These are phyloP conservation scores for Vombatus ursinus DNA, from an alignment of 2,113 vertebrate genomes.

Conservation along the genomic window DNA sequence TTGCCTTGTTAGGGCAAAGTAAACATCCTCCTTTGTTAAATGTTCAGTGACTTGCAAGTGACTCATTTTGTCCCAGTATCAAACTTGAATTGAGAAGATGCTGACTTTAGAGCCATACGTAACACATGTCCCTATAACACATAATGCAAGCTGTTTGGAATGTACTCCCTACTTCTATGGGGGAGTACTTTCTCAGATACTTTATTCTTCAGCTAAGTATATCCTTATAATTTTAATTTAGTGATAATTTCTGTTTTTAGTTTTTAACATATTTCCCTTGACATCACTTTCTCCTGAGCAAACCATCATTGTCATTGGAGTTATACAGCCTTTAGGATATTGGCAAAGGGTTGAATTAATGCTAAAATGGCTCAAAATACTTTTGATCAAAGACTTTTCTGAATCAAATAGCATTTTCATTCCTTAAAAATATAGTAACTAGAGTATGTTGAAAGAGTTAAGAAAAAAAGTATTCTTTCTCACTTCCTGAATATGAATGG, in stretches of 20 bases:
- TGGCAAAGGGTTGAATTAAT: not conserved
- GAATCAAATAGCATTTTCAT: not conserved
- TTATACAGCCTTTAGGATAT: not conserved
- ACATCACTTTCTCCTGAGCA: conserved; percentile 28
- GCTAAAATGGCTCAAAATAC: not conserved
- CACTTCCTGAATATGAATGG: not conserved
- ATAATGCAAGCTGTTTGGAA: not conserved
- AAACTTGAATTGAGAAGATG: too few species aligned
- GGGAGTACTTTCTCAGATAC: not conserved
- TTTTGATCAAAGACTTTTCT: not conserved
- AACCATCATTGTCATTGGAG: not conserved
- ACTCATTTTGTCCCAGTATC: too few species aligned
- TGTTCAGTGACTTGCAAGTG: too few species aligned
- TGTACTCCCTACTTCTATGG: not conserved
- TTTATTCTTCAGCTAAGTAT: not conserved
- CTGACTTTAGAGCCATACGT: too few species aligned
- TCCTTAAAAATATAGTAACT: not conserved
- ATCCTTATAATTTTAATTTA: conserved; percentile 17
- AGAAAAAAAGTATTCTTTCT: not conserved
- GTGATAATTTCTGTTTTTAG: conserved; percentile 18
- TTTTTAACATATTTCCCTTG: conserved; percentile 35
- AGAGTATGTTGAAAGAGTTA: not conserved
- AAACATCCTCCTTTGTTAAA: too few species aligned
- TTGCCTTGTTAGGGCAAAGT: not conserved
- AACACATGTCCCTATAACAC: not conserved